Base-by-base conservation (phyloP, 2,888 invertebrate genomes). In the Ophion obscuratus region DNA sequence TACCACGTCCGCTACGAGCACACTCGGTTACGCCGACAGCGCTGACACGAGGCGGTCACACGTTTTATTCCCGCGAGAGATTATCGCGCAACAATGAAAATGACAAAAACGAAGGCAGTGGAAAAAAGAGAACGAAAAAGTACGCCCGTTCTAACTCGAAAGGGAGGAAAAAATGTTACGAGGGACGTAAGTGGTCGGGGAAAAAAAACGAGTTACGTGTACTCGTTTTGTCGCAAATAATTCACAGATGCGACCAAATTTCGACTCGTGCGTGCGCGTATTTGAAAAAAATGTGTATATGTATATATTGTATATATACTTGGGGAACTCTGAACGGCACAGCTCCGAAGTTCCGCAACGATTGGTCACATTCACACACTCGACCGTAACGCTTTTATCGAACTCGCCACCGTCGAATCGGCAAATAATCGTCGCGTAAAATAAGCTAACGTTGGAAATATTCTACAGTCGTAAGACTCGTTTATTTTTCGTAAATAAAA, bases 1-100 rank as follows among this genome's bases (percentile, higher is more conserved):
- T 89, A 89, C 90, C 88, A 76, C 88, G 89, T 89, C 88, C 89
- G 88, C 87, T 89, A 90, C 89, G 90, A 90, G 90, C 89, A 88
- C 90, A 89, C 90, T 90, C 87, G 90, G 89, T 90, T 91, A 90
- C 89, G 91, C 91, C 91, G 89, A 89, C 89, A 89, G 89, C 91
- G 89, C 88, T 89, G 90, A 90, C 89, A 91, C 90, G 90, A 88
- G 84, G 84, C 83, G 88, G 85, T 87, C 88, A 81, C 83, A 85
- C 88, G 86, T 66, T 24, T 62, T 70, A n/a, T 47, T 78, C 57
- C 68, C 59, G 66, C 81, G 76, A n/a, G n/a, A n/a, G n/a, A 78
- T 53, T 70, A 27, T 27, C 68, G 66, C 31, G 59, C 70, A 24
- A 59, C 77, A 67, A 78, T 27, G 57, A 59, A 27, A 81, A 47